Conservation (phyloP, 2,797 vertebrate species). For the Rhyacichthys aspro region DNA sequence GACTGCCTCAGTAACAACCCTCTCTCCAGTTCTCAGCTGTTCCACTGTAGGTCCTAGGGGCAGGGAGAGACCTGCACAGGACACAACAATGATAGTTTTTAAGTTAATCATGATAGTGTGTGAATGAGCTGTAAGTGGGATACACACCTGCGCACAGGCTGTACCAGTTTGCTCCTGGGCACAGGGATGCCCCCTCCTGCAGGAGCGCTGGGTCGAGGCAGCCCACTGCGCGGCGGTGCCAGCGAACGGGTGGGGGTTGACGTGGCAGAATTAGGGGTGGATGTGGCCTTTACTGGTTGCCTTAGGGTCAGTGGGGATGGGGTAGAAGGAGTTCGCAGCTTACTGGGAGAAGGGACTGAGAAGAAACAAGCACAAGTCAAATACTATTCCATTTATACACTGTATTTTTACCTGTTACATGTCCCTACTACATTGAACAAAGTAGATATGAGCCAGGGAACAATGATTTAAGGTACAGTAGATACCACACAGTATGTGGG, state of each 20-base stretch:
- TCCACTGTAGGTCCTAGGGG: conserved; percentile 87
- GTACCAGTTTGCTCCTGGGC: conserved; percentile 97
- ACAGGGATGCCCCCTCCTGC: conserved; percentile 89
- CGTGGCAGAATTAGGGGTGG: conserved; percentile 84
- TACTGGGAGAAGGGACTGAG: conserved; percentile 95
- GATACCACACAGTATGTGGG: background rate
- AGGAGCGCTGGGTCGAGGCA: conserved; percentile 91
- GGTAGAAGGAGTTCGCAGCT: conserved; percentile 90
- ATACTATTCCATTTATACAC: too few species aligned
- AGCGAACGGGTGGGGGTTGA: conserved; percentile 88
- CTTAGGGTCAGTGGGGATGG: conserved; percentile 93
- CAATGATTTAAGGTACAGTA: conserved; percentile 29
- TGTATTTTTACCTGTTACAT: background rate
- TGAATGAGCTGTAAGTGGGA: conserved; percentile 1
- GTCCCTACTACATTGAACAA: conserved; percentile 7
- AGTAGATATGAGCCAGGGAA: conserved; percentile 36
- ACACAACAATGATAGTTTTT: background rate
- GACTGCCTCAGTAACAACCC: conserved; percentile 90
- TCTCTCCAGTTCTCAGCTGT: conserved; percentile 97
- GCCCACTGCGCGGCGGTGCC: conserved; percentile 86
- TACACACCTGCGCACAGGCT: conserved; percentile 92
- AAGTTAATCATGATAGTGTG: background rate
- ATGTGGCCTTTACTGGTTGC: conserved; percentile 92
- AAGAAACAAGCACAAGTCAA: conserved; percentile 11
- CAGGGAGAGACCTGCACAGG: conserved; percentile 87